Conservation (phyloP, 2,113 vertebrate species). For the Callospermophilus lateralis region DNA sequence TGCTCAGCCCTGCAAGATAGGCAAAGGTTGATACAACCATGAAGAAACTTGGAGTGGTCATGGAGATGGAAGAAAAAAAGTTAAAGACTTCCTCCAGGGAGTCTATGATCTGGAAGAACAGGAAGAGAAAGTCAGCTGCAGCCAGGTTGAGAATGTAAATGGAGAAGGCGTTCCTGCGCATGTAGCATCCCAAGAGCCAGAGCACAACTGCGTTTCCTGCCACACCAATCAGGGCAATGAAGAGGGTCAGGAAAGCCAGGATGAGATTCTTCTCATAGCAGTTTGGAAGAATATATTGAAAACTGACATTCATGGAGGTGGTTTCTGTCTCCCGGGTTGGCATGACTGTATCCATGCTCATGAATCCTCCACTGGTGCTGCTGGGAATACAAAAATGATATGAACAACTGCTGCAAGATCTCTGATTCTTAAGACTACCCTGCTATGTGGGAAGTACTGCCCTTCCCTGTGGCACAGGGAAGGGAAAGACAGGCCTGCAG, state of each 20-base stretch:
- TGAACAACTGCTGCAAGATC: not conserved
- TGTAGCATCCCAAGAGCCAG: not conserved
- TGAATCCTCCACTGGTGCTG: not conserved
- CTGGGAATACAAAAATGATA: slow-evolving; percentile 7
- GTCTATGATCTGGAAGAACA: not conserved
- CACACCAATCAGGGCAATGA: not conserved
- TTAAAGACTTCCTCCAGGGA: rapidly evolving
- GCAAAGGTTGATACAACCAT: rapidly evolving
- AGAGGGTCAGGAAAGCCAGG: not conserved
- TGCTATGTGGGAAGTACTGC: not conserved
- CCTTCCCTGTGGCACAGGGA: not conserved
- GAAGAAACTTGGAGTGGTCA: rapidly evolving
- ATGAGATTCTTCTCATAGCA: rapidly evolving
- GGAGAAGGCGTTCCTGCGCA: not conserved
- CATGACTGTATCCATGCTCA: not conserved
- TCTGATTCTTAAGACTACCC: not conserved
- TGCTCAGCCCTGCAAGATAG: not conserved
- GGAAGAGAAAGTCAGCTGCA: not conserved
- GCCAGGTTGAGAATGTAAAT: slow-evolving; percentile 29
- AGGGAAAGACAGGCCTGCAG: not conserved
- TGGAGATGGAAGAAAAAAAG: rapidly evolving
- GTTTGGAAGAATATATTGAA: rapidly evolving
- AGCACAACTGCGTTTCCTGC: not conserved
- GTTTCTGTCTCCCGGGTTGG: not conserved
- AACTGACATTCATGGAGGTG: not conserved